Base-by-base conservation (phyloP, 1,140 invertebrate species). In the Metaphire vulgaris region DNA sequence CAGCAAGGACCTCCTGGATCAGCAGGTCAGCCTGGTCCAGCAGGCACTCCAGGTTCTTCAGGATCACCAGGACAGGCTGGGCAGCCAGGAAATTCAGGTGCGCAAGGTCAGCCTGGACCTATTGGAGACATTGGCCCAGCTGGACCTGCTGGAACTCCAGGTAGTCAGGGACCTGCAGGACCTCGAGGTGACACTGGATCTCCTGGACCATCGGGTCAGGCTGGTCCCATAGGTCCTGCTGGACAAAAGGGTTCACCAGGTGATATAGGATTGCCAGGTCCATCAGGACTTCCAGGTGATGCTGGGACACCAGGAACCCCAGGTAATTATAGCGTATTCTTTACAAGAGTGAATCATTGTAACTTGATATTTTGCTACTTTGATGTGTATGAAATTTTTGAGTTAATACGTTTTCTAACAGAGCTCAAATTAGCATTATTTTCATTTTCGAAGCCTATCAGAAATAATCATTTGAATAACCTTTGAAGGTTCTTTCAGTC, bases 101-200 rank as follows among this genome's bases (percentile, higher is more conserved):
- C 76, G 0, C 76, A 79, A 32, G 83, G 83, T 41, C 79, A 79
- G 73, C 74, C 80, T 33, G 83, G 83, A 30, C 74, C 74, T 33
- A 79, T 79, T 41, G 84, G 84, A 69, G 69, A 82, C 21, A 67
- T 79, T 41, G 87, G 87, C 2, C 74, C 77, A 66, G 76, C 81
- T 69, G 87, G 87, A 68, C 71, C 80, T 14, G 82, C 85, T 78
- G 88, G 88, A 34, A 85, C 81, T 72, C 33, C 79, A 56, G 89
- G 89, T 15, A 81, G 83, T n/a, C 85, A 85, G 77, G 89, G 89
- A 64, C 84, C 85, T 29, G 78, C 79, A 75, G 89, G 89, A n/a
- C 76, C 33, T 31, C 2, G 32, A 33, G 79, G 79, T 1, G 30
- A 56, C 21, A 28, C 74, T 66, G 79, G 79, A 64, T 15, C 31